phyloP scores from a whole-genome alignment of 2,888 invertebrate species.

The Sinelater perroti region DNA sequence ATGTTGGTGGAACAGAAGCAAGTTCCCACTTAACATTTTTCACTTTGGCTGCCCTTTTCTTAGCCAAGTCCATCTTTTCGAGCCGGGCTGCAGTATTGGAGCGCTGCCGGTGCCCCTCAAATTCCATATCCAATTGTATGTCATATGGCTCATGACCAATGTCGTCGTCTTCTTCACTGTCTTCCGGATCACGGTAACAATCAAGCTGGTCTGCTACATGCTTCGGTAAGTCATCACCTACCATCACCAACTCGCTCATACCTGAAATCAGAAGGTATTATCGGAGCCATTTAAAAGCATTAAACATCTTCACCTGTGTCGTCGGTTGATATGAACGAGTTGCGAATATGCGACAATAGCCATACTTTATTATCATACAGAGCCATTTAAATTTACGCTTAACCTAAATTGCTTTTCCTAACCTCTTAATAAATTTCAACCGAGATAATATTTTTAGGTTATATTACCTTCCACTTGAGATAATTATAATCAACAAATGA shows the following conservation, averaged over 20 bases:
- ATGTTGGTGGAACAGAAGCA: slow-evolving; percentile 63
- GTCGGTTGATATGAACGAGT: slow-evolving; percentile 94
- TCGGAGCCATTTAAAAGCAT: neutral
- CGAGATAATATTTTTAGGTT: slow-evolving; percentile 10
- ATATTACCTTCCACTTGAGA: neutral
- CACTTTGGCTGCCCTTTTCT: slow-evolving; percentile 80
- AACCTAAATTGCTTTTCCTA: neutral
- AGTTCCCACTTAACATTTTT: slow-evolving; percentile 79
- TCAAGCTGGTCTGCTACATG: slow-evolving; percentile 64
- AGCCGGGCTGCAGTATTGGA: slow-evolving; percentile 89
- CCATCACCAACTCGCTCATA: slow-evolving; percentile 92
- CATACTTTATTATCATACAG: slow-evolving; percentile 94
- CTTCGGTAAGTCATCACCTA: slow-evolving; percentile 81
- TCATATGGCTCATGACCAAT: slow-evolving; percentile 78
- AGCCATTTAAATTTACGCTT: slow-evolving; percentile 71
- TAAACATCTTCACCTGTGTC: slow-evolving; percentile 70
- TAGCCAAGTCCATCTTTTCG: slow-evolving; percentile 88
- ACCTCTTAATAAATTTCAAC: too few species aligned
- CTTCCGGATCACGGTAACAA: slow-evolving; percentile 80
- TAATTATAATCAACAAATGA: too few species aligned
- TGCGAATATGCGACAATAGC: slow-evolving; percentile 90
- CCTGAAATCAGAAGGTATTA: slow-evolving; percentile 60
- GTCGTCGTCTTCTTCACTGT: slow-evolving; percentile 79
- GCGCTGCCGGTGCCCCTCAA: slow-evolving; percentile 72
- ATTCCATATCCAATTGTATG: slow-evolving; percentile 75